Evolutionary conservation across 1,140 invertebrate genomes (phyloP), one percentile per base, ranked within the genome.

Genomic region (Drosophila sechellia): DNA sequence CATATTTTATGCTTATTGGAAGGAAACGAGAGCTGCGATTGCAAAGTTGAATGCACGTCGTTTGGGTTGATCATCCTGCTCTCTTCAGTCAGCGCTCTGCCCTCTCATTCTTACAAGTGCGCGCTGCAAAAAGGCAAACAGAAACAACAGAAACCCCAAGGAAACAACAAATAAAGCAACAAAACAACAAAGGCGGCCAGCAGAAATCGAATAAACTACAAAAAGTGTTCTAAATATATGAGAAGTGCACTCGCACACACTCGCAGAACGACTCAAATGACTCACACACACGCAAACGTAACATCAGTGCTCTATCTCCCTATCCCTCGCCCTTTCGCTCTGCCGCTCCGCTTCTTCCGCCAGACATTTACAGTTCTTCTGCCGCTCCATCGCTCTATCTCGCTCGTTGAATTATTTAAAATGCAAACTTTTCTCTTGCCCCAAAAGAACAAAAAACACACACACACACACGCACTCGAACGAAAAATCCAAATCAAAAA

Each of bases 151-250:
- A 39, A 39, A 31, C 31, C 8, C 8, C 37, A 5, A 39, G 13
- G 13, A 39, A 39, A 39, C 11, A 39, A 39, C 37, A 39, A 39
- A 39, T 31, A 8, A 31, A 10, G 31, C 31, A 31, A 31, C 31
- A 39, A 22, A 64, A 27, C 20, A 64, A 45, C 27, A 53, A 55
- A n/a, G 22, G 3, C 46, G 8, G 4, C n/a, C 34, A 65, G 12
- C 49, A 55, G 64, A 68, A 65, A 68, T 65, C 60, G 59, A 68
- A 64, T 50, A 25, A 48, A 48, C 66, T 22, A n/a, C 64, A 68
- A 49, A 55, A 57, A 57, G 43, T 57, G 68, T 71, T 70, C 53
- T 72, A 72, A 71, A 71, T 71, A 72, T 72, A 59, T 70, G 52
- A 64, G 45, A 73, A 55, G 15, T 37, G 42, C 31, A 71, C 39